Evolutionary conservation across 2,797 vertebrate species (phyloP), one percentile per base, ranked within the genome.

Genomic region (Bradypus variegatus): DNA sequence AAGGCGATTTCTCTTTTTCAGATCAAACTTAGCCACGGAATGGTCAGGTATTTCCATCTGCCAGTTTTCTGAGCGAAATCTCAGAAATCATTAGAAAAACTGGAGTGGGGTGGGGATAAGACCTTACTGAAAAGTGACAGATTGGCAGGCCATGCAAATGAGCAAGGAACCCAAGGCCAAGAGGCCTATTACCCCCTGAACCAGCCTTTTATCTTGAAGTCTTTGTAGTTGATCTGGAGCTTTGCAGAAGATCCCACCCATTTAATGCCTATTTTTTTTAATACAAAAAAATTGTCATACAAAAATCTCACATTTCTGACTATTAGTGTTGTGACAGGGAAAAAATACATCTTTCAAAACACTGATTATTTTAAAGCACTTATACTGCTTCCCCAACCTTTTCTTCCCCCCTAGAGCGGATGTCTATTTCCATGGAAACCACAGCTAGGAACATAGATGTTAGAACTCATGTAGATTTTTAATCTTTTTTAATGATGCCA

Each of bases 391-490:
- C 48, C 87, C 55, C 91, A 53, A 83, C 90, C 88, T 90, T 88
- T 95, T 94, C 87, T 96, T 95, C 95, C 78, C 96, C 93, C 93
- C 94, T 85, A 88, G 95, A 97, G 97, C 96, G 96, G 96, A 97
- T 95, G 95, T 97, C 97, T 97, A 97, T 98, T 98, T 97, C 97
- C 97, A 97, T 97, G 97, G 97, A 97, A 97, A 98, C 97, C 96
- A 96, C 91, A 96, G 96, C 96, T 91, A 96, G 96, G 65, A 94
- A 41, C 55, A 1, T 93, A 97, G 97, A 97, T 96, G 95, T 96
- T 95, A 64, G 96, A 96, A 95, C 1, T 96, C 95, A 95, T 95
- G 96, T 91, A 95, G 96, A 94, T 96, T 96, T 94, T 94, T 86
- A 81, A 93, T 95, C 88, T 91, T 95, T 95, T 90, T 67, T 87